Percentiles rank a stretch among this genome's conserved stretches.
These are phyloP conservation scores for Triops cancriformis DNA, from an alignment of 1,140 invertebrate species.

Conservation along the genomic window DNA sequence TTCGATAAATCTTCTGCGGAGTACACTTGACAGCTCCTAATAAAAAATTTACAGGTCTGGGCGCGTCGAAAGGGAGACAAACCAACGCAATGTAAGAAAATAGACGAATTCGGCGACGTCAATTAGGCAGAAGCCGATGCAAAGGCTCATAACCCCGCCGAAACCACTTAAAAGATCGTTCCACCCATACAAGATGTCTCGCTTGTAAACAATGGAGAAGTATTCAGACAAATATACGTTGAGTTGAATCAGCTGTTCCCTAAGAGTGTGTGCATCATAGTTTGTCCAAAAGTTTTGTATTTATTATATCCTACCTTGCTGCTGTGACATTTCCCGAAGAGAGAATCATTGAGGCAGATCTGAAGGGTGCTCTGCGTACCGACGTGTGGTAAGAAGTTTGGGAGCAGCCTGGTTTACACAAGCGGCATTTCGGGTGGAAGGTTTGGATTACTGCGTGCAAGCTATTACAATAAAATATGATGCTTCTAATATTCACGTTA, in stretches of 20 bases:
- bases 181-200: not conserved
- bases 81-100: not conserved
- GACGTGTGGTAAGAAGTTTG: not conserved
- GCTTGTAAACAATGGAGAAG: not conserved
- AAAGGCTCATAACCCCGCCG: not conserved
- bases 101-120: conserved; percentile 4
- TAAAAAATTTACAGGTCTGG: too few relatives aligned
- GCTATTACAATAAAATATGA: too few relatives aligned
- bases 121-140: not conserved
- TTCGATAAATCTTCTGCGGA: too few relatives aligned
- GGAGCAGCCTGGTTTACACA: not conserved
- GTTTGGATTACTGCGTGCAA: not conserved
- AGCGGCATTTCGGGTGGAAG: not conserved
- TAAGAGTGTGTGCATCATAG: not conserved
- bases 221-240: not conserved
- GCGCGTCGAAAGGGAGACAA: not conserved
- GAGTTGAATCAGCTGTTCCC: not conserved
- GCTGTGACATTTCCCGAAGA: not conserved
- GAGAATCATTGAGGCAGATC: not conserved
- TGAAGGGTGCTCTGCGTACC: not conserved
- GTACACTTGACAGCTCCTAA: too few relatives aligned
- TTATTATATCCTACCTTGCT: not conserved
- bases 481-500: not conserved
- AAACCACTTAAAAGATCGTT: not conserved
- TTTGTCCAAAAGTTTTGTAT: not conserved